Evolutionary conservation across 2,113 vertebrate species (phyloP), one percentile per base, ranked within the genome.

Genomic region (Etheostoma cragini): DNA sequence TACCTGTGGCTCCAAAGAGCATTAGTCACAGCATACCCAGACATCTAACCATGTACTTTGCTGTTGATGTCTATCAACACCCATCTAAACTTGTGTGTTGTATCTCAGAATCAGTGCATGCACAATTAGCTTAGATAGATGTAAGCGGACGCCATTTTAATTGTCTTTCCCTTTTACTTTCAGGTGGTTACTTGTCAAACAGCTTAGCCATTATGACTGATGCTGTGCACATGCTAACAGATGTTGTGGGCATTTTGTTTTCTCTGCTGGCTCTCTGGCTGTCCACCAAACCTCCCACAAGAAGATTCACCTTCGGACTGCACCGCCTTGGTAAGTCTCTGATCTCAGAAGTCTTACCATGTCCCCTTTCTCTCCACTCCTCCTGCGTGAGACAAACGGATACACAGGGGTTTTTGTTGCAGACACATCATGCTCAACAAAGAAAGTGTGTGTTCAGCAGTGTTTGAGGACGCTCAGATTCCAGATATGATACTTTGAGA

Each of bases 161-260:
- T n/a, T 46, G 1, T 65, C 3, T 1, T 68, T 70, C 0, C 81
- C 8, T 57, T 73, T 54, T 64, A 2, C 64, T 72, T 81, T 52
- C 85, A 95, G 98, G 98, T 93, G 98, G 98, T 78, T 99, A 98
- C 80, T 66, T 98, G 68, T 97, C 98, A 61, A 99, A 99, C 92
- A 99, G 98, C 89, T 91, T 99, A 72, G 98, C 98, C 73, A 96
- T 99, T 73, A 99, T 99, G 98, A 99, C 97, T 3, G 98, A 99
- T 80, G 98, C 98, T 0, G 94, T 99, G 86, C 98, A 99, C 90
- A 98, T 99, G 96, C 88, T 99, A 61, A 96, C 97, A 14, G 98
- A 99, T 80, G 96, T 99, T 74, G 96, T 98, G 8, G 97, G 97
- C 66, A 99, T 99, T 90, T 88, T 98, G 86, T 95, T 99, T 83